Conservation (phyloP, 2,888 invertebrate species). For the Hyalella azteca region DNA sequence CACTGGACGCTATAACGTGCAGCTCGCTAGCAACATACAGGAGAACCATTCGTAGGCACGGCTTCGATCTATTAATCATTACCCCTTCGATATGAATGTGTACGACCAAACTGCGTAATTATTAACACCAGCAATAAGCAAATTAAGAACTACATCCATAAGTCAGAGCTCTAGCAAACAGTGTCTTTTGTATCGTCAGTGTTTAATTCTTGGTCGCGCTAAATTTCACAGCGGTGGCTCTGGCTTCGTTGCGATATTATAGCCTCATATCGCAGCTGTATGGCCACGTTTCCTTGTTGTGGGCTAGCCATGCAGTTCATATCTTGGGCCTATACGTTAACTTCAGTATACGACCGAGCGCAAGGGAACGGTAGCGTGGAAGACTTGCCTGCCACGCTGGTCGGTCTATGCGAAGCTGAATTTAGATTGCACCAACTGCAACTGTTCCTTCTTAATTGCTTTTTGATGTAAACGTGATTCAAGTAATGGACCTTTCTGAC, state of each 20-base stretch:
- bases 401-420: background rate
- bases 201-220: slow-evolving; percentile 32
- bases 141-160: too few relatives aligned
- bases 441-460: slow-evolving; percentile 28
- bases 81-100: too few relatives aligned
- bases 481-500: slow-evolving; percentile 5
- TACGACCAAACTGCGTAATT: too few relatives aligned
- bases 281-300: slow-evolving; percentile 36
- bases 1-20: too few relatives aligned
- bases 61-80: too few relatives aligned
- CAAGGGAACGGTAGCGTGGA: slow-evolving; percentile 27
- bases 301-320: slow-evolving; percentile 35
- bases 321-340: slow-evolving; percentile 32
- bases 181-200: slow-evolving; percentile 28
- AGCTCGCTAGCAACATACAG: too few relatives aligned
- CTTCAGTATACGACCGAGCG: slow-evolving; percentile 27
- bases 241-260: slow-evolving; percentile 35
- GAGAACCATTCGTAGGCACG: too few relatives aligned
- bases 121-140: too few relatives aligned
- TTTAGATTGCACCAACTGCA: slow-evolving; percentile 12
- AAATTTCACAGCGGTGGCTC: slow-evolving; percentile 34
- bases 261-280: slow-evolving; percentile 35
- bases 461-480: slow-evolving; percentile 27
- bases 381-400: background rate
- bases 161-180: slow-evolving; percentile 9